Evolutionary conservation across 1,140 invertebrate genomes (phyloP), one percentile per base, ranked within the genome.

Genomic region (Heliconius hermathena): DNA sequence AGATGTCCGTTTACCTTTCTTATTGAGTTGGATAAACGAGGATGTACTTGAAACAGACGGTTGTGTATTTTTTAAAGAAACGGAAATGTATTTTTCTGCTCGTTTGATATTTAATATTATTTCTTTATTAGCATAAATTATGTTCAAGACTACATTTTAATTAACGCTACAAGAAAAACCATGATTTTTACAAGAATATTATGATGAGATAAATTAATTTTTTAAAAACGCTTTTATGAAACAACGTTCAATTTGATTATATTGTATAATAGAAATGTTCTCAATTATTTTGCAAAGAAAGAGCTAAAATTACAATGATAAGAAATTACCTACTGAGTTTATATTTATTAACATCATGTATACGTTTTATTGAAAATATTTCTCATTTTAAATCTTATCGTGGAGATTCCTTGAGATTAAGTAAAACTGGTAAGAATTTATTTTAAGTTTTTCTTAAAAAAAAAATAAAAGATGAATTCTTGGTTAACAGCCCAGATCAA

Each of bases 1-100:
- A 79, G 77, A 79, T 79, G 22, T 74, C 77, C 36, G 57, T 74
- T 73, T 79, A 71, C 54, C 49, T 79, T 78, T 74, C 52, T 74
- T 71, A 74, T 74, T 49, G 41, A 46, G 4, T 70, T 41, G 26
- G 60, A 66, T 57, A 66, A 74, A 74, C 41, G 66, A 54, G 71
- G 60, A 66, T 18, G 60, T 26, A 66, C 60, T 66, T 60, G 26
- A 66, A 66, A 3, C 9, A 16, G 29, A 29, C 13, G 60, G 11
- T 4, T 2, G 8, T 66, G 26, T 66, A 29, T 66, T 29, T 66
- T 66, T 66, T 16, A 66, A 66, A 66, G 22, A 66, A 13, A 29
- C 26, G 26, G 26, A 66, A 66, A 66, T 66, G 3, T 66, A 13
- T 66, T 29, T 22, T 57, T 26, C 9, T 20, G 54, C n/a, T 60